phyloP scores from a whole-genome alignment of 2,113 vertebrate species.

The Nematolebias whitei region DNA sequence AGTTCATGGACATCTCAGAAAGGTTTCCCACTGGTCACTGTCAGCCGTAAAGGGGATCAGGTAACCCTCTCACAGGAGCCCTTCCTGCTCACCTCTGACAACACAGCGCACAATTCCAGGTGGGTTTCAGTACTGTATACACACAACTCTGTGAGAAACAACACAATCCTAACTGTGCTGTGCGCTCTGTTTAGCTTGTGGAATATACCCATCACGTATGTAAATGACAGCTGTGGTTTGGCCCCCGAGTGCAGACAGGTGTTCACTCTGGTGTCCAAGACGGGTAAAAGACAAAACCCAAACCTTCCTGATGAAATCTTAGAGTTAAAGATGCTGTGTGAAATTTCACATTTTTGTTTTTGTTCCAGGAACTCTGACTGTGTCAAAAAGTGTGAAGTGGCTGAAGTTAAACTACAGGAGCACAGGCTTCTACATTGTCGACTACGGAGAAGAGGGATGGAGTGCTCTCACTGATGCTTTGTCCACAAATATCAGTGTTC shows the following conservation, averaged over 20 bases:
- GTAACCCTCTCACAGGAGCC: conserved; percentile 87
- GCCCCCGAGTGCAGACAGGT: conserved; percentile 70
- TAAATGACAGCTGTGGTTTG: conserved; percentile 82
- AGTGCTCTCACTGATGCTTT: conserved; percentile 78
- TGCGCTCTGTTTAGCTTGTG: conserved; percentile 78
- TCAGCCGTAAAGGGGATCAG: conserved; percentile 79
- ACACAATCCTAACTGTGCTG: conserved; percentile 4
- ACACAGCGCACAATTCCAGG: conserved; percentile 76
- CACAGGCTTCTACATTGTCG: conserved; percentile 91
- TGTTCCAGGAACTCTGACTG: conserved; percentile 79
- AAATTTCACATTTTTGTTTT: background rate
- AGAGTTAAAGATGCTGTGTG: background rate
- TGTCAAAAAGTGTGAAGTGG: conserved; percentile 86
- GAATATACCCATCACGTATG: conserved; percentile 90
- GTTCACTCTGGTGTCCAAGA: conserved; percentile 83
- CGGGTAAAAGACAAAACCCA: conserved; percentile 77
- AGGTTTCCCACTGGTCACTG: conserved; percentile 93
- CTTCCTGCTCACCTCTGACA: conserved; percentile 84
- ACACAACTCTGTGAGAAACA: conserved; percentile 5
- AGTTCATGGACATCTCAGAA: conserved; percentile 91
- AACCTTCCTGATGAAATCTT: conserved; percentile 2
- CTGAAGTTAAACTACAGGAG: conserved; percentile 90
- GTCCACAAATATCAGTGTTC: conserved; percentile 73
- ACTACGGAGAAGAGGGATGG: conserved; percentile 87
- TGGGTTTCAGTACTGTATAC: conserved; percentile 47